Conservation (phyloP, 1,140 invertebrate genomes). For the Heterodera carotae region DNA sequence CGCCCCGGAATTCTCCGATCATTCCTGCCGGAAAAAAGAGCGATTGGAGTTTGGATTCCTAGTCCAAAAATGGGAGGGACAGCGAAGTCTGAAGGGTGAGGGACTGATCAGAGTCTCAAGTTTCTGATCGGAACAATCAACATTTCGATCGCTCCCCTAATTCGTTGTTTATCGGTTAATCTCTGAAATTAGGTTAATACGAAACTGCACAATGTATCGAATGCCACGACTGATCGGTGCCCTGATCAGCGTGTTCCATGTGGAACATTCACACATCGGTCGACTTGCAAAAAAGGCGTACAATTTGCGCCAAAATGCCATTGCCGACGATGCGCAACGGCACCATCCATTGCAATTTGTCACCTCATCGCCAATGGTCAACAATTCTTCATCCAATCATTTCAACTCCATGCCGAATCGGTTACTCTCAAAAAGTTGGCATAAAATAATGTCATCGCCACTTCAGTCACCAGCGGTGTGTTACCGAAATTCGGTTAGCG, state of each 20-base stretch:
- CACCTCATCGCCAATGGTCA: neutral
- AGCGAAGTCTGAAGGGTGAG: too few species aligned
- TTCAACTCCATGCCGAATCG: too few species aligned
- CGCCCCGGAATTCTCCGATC: neutral
- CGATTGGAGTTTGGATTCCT: too few species aligned
- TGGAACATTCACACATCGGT: neutral
- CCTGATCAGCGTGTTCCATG: neutral
- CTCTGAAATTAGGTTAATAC: neutral
- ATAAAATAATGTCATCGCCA: neutral
- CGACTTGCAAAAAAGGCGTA: neutral
- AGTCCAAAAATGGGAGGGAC: too few species aligned
- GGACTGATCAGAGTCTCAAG: too few species aligned
- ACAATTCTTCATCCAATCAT: neutral
- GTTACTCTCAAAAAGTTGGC: too few species aligned
- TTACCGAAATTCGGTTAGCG: too few species aligned
- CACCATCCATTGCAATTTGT: neutral
- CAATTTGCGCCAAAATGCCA: neutral
- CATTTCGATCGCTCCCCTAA: too few species aligned
- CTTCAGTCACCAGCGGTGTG: neutral
- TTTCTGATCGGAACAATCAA: too few species aligned
- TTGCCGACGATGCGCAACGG: neutral
- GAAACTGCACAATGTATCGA: slow-evolving; percentile 4
- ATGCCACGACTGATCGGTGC: neutral
- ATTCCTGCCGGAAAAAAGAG: too few species aligned
- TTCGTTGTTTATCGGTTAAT: too few species aligned